Percentiles rank a stretch among this genome's conserved stretches.
Conservation (phyloP, 2,113 vertebrate species). For the Oreochromis tanganicae region DNA sequence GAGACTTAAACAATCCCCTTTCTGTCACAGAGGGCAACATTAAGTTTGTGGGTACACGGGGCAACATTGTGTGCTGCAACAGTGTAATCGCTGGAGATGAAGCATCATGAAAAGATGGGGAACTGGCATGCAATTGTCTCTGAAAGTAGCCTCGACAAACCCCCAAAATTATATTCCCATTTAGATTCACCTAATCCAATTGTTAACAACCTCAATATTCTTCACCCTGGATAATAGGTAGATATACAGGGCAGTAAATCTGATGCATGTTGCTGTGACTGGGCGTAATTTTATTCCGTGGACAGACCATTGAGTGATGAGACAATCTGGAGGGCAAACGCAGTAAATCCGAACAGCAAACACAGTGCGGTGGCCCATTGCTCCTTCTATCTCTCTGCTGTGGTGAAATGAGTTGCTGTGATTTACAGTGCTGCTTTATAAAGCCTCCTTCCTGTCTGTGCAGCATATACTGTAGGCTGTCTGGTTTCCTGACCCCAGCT, state of each 20-base stretch:
- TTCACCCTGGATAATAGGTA: constrained; percentile 30
- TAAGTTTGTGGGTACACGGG: background rate
- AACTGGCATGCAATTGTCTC: background rate
- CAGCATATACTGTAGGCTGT: background rate
- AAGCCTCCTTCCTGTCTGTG: constrained; percentile 44
- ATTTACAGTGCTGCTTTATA: constrained; percentile 47
- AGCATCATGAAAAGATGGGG: background rate
- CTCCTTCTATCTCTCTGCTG: constrained; percentile 18
- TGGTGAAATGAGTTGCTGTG: constrained; percentile 26
- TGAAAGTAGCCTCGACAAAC: background rate
- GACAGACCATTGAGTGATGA: constrained; percentile 60
- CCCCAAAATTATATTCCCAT: background rate
- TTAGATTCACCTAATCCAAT: constrained; percentile 32
- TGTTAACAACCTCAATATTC: constrained; percentile 25
- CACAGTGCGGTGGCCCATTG: constrained; percentile 8
- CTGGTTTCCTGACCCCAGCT: background rate
- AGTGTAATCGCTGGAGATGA: background rate
- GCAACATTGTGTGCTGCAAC: background rate
- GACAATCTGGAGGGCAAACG: constrained; percentile 41
- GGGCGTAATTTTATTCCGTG: constrained; percentile 58
- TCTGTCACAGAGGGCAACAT: background rate
- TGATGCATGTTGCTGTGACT: constrained; percentile 44
- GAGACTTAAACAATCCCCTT: background rate
- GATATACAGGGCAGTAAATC: constrained; percentile 48
- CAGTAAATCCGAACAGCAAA: constrained; percentile 43